phyloP scores from a whole-genome alignment of 2,797 vertebrate genomes.

The Lepilemur ruficaudatus region DNA sequence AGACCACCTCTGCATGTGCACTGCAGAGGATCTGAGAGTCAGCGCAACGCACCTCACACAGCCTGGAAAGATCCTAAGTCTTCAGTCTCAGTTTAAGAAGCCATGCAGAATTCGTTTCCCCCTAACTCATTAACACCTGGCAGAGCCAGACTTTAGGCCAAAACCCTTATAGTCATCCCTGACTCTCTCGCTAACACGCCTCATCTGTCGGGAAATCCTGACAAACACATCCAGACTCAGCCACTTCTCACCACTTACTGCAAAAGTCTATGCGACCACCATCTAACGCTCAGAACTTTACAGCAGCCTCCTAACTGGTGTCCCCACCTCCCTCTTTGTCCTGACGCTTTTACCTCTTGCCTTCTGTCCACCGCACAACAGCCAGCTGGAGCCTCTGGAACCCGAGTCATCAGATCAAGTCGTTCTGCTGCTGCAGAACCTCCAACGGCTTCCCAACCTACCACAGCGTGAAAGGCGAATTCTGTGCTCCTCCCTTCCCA shows the following conservation, averaged over 20 bases:
- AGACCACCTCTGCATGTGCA: neutral
- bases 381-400: neutral
- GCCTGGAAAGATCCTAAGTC: neutral
- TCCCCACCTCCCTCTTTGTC: neutral
- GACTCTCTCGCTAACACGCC: neutral
- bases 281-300: neutral
- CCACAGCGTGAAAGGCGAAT: neutral
- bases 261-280: neutral
- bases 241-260: neutral
- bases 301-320: neutral
- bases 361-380: neutral
- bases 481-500: neutral
- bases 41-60: rapidly evolving
- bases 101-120: neutral
- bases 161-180: neutral
- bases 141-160: neutral
- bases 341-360: rapidly evolving
- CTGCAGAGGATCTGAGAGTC: neutral
- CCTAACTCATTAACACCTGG: too few species aligned
- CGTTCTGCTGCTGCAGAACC: neutral
- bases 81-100: neutral
- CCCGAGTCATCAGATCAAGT: neutral
- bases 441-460: neutral
- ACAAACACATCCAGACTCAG: neutral
- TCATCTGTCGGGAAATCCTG: neutral